Percentiles rank a stretch among this genome's conserved stretches.
phyloP scores from a whole-genome alignment of 2,797 vertebrate species.

The Gymnoscopelus microlampas region DNA sequence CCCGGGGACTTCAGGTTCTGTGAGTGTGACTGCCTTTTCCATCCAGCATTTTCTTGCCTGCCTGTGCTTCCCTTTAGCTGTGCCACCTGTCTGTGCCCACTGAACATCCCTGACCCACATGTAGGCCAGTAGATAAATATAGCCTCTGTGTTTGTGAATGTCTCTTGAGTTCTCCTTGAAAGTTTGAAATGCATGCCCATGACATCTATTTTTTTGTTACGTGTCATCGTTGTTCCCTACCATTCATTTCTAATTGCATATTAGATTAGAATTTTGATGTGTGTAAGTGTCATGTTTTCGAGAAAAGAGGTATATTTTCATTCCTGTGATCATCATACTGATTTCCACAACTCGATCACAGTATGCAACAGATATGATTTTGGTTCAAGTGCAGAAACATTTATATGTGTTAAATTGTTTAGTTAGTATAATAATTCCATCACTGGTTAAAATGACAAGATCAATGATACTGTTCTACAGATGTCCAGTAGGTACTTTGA shows the following conservation, averaged over 20 bases:
- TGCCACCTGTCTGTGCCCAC: slow-evolving; percentile 76
- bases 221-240: slow-evolving; percentile 30
- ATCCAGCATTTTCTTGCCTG: slow-evolving; percentile 64
- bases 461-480: slow-evolving; percentile 3
- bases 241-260: slow-evolving; percentile 11
- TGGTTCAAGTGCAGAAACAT: too few relatives aligned
- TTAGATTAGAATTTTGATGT: slow-evolving; percentile 2
- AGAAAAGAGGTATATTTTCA: background rate
- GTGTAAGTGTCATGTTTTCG: slow-evolving; percentile 7
- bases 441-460: background rate
- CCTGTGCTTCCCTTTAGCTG: slow-evolving; percentile 53
- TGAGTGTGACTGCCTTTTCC: slow-evolving; percentile 73
- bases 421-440: background rate
- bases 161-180: slow-evolving; percentile 63
- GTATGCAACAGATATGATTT: too few relatives aligned
- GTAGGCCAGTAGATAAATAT: slow-evolving; percentile 66
- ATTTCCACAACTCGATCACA: background rate
- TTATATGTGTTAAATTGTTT: slow-evolving; percentile 6
- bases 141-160: slow-evolving; percentile 68
- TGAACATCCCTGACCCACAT: slow-evolving; percentile 74
- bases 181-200: slow-evolving; percentile 61
- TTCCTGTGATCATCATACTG: background rate
- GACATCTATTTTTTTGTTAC: background rate
- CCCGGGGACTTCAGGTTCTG: slow-evolving; percentile 70
- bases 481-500: background rate